A percentile compares a stretch with the other conserved stretches of the same genome.
Evolutionary conservation across 2,797 vertebrate species (phyloP).

Genomic region (Phaenicophaeus curvirostris): DNA sequence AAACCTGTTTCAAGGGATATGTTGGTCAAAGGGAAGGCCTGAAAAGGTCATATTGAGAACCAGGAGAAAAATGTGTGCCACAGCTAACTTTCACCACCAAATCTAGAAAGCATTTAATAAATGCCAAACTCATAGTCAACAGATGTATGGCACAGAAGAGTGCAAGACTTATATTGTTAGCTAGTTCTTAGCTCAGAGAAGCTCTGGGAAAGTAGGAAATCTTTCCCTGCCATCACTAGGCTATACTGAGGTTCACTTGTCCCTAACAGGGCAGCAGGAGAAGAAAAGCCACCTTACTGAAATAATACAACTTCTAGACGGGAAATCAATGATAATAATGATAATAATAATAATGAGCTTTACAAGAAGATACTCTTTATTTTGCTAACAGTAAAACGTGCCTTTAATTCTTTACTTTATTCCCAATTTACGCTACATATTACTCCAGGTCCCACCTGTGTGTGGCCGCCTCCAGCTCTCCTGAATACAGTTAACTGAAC

Average conservation of each 20-base stretch:
- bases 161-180: neutral
- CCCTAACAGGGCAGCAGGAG: accelerated
- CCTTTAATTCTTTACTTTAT: neutral
- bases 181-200: neutral
- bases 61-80: neutral
- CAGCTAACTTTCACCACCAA: neutral
- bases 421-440: neutral
- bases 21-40: neutral
- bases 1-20: neutral
- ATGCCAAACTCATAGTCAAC: neutral
- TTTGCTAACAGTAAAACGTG: neutral
- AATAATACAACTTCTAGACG: neutral
- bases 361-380: neutral
- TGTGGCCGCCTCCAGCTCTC: neutral
- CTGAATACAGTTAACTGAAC: neutral
- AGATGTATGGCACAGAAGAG: neutral
- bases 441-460: accelerated
- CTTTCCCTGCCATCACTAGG: neutral
- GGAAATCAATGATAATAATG: neutral
- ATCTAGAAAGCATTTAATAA: neutral
- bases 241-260: accelerated
- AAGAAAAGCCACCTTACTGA: neutral
- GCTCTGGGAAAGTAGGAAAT: neutral
- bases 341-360: neutral
- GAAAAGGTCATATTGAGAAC: neutral